Evolutionary conservation across 2,888 invertebrate genomes (phyloP).

Genomic region (Nasonia oneida): DNA sequence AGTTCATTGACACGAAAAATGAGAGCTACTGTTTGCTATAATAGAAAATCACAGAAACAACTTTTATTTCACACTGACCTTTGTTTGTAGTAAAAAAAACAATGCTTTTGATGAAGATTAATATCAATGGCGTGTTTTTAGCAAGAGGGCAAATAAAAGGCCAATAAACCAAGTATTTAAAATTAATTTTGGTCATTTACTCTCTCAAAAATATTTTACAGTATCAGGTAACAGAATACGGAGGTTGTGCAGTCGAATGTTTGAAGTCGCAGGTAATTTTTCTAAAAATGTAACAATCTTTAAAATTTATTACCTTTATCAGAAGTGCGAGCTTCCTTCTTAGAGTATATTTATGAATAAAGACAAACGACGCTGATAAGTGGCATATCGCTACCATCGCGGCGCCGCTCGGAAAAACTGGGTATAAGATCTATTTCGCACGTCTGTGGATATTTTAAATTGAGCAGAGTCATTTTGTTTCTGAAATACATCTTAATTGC

Average conservation of each 20-base stretch:
- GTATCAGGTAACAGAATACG: too few relatives aligned
- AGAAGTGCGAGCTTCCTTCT: constrained; percentile 17
- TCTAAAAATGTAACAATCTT: constrained; percentile 19
- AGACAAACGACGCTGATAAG: constrained; percentile 50
- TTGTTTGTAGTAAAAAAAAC: too few relatives aligned
- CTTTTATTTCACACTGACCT: too few relatives aligned
- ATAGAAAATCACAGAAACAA: neutral
- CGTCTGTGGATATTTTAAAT: constrained; percentile 18
- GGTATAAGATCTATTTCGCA: constrained; percentile 15
- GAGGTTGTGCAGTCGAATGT: neutral
- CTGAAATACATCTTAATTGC: too few relatives aligned
- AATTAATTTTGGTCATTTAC: too few relatives aligned
- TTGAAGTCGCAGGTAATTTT: constrained; percentile 6
- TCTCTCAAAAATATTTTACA: too few relatives aligned
- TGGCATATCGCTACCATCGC: constrained; percentile 35
- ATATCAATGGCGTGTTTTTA: too few relatives aligned
- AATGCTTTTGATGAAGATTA: too few relatives aligned
- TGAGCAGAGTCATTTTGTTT: neutral
- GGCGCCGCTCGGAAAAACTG: constrained; percentile 36
- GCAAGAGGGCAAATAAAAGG: too few relatives aligned
- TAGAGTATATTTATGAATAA: constrained; percentile 36
- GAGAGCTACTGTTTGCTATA: constrained; percentile 1
- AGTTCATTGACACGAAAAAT: constrained; percentile 36
- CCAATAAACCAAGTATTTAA: too few relatives aligned
- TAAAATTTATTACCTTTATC: constrained; percentile 54